phyloP scores from a whole-genome alignment of 1,140 invertebrate species.

The Anoplolepis gracilipes region DNA sequence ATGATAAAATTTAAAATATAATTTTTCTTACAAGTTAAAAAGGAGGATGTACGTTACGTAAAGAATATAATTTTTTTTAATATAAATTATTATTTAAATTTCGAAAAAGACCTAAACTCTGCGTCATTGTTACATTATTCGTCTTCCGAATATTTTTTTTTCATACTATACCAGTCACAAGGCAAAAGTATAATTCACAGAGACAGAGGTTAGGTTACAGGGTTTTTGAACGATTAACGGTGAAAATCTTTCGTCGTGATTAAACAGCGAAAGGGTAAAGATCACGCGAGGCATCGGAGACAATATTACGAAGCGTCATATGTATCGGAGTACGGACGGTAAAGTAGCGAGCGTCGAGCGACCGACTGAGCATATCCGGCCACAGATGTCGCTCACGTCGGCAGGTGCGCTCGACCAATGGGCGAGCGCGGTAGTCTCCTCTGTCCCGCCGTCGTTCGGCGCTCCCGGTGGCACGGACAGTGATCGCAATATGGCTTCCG shows the following conservation, averaged over 20 bases:
- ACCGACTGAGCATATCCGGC: neutral
- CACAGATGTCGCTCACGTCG: constrained; percentile 59
- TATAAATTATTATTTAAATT: neutral
- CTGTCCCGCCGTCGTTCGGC: constrained; percentile 61
- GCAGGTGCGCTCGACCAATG: constrained; percentile 74
- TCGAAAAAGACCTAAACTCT: neutral
- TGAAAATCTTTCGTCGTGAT: neutral
- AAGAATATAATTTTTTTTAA: neutral
- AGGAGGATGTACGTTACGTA: too few species aligned
- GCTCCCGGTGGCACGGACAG: constrained; percentile 74
- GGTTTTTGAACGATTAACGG: neutral
- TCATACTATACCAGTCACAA: too few species aligned
- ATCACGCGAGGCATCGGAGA: constrained; percentile 1
- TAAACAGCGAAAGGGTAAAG: constrained; percentile 26
- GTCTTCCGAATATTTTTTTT: neutral
- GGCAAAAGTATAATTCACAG: neutral
- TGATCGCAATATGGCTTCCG: constrained; percentile 85
- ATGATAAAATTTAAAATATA: neutral
- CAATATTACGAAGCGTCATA: neutral
- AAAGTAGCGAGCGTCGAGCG: constrained; percentile 1
- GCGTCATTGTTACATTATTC: neutral
- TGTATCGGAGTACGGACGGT: neutral
- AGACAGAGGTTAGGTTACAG: neutral
- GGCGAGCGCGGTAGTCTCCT: constrained; percentile 26
- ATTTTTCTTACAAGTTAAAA: neutral